These are phyloP conservation scores for Platysternon megacephalum DNA, from an alignment of 2,113 vertebrate species.

Conservation along the genomic window DNA sequence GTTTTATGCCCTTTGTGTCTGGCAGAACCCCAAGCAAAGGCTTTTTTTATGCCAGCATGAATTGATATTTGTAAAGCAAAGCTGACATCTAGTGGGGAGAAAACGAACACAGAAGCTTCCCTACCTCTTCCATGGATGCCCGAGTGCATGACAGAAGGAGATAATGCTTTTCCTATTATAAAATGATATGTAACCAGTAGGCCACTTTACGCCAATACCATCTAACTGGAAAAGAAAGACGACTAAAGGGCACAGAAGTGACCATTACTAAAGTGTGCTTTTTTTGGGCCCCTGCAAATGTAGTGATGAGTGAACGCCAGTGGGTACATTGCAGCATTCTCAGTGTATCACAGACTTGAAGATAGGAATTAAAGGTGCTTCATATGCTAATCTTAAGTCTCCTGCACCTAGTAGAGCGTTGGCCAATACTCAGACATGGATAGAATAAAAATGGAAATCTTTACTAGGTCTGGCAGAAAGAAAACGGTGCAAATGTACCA, in stretches of 20 bases:
- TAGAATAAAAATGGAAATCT: not conserved
- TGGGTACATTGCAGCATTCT: not conserved
- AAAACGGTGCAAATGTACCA: rapidly evolving
- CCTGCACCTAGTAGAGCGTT: not conserved
- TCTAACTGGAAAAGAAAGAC: rapidly evolving
- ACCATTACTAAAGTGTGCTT: not conserved
- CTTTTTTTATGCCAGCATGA: rapidly evolving
- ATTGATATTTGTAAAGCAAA: slow-evolving; percentile 30
- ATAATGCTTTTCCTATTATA: not conserved
- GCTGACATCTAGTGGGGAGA: slow-evolving; percentile 69
- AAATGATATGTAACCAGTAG: rapidly evolving
- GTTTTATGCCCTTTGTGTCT: not conserved
- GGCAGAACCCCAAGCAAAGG: not conserved
- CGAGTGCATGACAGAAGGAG: rapidly evolving
- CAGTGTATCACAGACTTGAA: not conserved
- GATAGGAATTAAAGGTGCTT: too few relatives aligned
- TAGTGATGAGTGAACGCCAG: not conserved
- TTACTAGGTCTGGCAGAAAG: not conserved
- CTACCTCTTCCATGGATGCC: not conserved
- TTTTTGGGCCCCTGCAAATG: rapidly evolving
- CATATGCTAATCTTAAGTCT: not conserved
- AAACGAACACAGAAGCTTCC: not conserved
- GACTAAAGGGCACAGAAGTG: not conserved
- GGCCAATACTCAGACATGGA: not conserved
- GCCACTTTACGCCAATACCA: rapidly evolving